Evolutionary conservation across 2,113 vertebrate genomes (phyloP).

Genomic region (Hylia prasina): DNA sequence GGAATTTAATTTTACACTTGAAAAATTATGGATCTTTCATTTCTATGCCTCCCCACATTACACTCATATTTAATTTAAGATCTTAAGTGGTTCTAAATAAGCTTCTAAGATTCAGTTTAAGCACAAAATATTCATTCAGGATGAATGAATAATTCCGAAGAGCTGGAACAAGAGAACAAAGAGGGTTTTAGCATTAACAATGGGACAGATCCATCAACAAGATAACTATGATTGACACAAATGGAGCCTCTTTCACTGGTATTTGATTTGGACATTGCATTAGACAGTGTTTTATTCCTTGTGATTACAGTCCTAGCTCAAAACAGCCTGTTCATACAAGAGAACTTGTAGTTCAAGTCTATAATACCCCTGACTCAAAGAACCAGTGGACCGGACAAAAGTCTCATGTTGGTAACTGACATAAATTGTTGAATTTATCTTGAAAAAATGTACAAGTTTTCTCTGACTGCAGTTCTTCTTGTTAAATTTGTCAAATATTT

Average conservation of each 20-base stretch:
- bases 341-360: not conserved
- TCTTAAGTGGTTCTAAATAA: constrained; percentile 22
- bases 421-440: not conserved
- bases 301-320: not conserved
- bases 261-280: not conserved
- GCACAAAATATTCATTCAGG: constrained; percentile 12
- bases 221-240: not conserved
- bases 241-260: not conserved
- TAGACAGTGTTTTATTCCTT: not conserved
- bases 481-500: not conserved
- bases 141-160: constrained; percentile 1
- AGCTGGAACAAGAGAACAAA: not conserved
- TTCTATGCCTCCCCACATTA: not conserved
- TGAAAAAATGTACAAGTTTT: not conserved
- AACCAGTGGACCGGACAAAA: not conserved
- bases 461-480: not conserved
- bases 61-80: not conserved
- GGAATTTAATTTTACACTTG: constrained; percentile 8
- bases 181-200: not conserved
- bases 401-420: not conserved
- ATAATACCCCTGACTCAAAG: not conserved
- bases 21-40: constrained; percentile 11
- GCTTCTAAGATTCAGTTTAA: not conserved
- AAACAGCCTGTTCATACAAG: not conserved
- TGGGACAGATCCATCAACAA: not conserved